Percentiles rank a stretch among this genome's conserved stretches.
These are phyloP conservation scores for Pangasius larnaudii DNA, from an alignment of 2,797 vertebrate species.

Conservation along the genomic window DNA sequence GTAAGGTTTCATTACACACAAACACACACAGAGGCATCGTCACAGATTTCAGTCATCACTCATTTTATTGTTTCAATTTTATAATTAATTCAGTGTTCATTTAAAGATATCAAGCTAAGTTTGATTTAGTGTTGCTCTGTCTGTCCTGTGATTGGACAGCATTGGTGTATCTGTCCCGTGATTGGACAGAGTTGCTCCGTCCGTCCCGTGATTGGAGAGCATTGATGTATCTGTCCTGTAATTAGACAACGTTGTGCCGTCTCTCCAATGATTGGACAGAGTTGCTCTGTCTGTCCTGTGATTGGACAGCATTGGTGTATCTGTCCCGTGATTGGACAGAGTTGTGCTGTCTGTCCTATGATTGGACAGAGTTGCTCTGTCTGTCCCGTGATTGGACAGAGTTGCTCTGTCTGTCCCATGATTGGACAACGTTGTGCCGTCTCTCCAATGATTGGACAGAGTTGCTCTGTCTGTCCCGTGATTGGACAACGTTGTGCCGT, in stretches of 20 bases:
- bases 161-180: neutral
- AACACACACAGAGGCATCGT: neutral
- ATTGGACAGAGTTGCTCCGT: neutral
- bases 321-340: neutral
- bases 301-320: neutral
- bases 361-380: neutral
- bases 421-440: too few species aligned
- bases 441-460: too few species aligned
- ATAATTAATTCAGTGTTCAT: neutral
- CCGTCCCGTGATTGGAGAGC: neutral
- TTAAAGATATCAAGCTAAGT: neutral
- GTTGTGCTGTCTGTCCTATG: too few species aligned
- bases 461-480: neutral
- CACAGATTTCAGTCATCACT: neutral
- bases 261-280: neutral
- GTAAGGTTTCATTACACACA: neutral
- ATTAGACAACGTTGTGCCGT: neutral
- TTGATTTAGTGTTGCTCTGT: neutral
- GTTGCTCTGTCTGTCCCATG: neutral
- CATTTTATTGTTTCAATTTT: neutral
- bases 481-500: too few species aligned
- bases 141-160: neutral
- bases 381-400: neutral
- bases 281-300: neutral
- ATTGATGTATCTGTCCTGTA: neutral